Percentiles rank a stretch among this genome's conserved stretches.
These are phyloP conservation scores for Spheniscus humboldti DNA, from an alignment of 2,797 vertebrate species.

Conservation along the genomic window DNA sequence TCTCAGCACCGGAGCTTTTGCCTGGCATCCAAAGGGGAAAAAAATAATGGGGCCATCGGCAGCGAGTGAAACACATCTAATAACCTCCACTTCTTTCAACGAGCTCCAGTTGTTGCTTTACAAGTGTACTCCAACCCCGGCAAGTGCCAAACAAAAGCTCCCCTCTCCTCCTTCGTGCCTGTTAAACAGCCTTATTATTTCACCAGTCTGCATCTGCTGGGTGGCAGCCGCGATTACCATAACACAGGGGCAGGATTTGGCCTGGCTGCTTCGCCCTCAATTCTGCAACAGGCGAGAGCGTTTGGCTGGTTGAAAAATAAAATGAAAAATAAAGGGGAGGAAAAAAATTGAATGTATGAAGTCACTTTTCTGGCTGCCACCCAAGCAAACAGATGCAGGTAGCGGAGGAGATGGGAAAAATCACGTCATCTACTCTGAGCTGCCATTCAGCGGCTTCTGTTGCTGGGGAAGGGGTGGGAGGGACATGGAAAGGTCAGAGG, in stretches of 20 bases:
- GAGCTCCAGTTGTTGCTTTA: constrained; percentile 63
- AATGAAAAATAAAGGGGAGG: not conserved
- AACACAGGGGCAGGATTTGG: constrained; percentile 53
- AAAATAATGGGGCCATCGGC: not conserved
- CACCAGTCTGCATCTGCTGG: constrained; percentile 52
- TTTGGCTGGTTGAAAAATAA: not conserved
- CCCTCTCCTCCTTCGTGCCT: constrained; percentile 28
- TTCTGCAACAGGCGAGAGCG: not conserved
- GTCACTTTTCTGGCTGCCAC: constrained; percentile 56
- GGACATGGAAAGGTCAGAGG: not conserved
- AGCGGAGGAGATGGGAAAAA: not conserved
- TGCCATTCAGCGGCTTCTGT: not conserved
- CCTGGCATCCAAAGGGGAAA: not conserved
- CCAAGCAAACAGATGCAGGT: constrained; percentile 72
- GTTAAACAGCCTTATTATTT: constrained; percentile 56
- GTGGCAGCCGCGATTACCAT: constrained; percentile 70
- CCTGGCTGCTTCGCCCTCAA: not conserved
- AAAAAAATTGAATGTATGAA: not conserved
- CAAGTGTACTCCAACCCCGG: constrained; percentile 69
- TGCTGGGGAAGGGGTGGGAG: not conserved
- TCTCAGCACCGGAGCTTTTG: not conserved
- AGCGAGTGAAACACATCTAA: constrained; percentile 50
- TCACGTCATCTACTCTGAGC: not conserved
- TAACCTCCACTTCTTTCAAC: constrained; percentile 62
- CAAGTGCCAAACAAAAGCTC: constrained; percentile 73